Evolutionary conservation across 2,113 vertebrate genomes (phyloP).

Genomic region (Melanerpes formicivorus): DNA sequence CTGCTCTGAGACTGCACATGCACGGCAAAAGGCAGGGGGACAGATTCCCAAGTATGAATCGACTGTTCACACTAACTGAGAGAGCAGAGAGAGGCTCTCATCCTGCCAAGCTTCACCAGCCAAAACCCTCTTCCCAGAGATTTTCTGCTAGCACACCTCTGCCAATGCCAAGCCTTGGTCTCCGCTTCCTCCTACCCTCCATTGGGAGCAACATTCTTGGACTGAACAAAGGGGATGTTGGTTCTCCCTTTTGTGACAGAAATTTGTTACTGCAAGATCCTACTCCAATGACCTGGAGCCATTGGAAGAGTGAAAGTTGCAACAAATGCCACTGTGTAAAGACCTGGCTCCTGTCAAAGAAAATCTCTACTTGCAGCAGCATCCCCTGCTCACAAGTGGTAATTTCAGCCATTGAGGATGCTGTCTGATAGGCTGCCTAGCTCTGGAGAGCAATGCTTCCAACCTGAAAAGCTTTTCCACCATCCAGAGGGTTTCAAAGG

Average conservation of each 20-base stretch:
- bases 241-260: neutral
- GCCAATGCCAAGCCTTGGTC: neutral
- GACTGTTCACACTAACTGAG: conserved; percentile 16
- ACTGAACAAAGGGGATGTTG: neutral
- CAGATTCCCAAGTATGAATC: neutral
- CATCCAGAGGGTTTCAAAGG: conserved; percentile 32
- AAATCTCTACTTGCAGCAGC: neutral
- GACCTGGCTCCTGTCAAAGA: neutral
- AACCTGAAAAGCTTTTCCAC: neutral
- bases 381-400: neutral
- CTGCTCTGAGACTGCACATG: conserved; percentile 3
- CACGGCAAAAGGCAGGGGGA: neutral
- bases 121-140: neutral
- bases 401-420: conserved; percentile 2
- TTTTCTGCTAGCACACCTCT: neutral
- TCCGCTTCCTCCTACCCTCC: neutral
- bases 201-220: neutral
- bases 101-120: conserved; percentile 11
- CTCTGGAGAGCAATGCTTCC: neutral
- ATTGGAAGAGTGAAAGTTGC: neutral
- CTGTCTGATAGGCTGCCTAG: neutral
- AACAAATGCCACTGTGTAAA: neutral
- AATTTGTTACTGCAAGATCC: neutral
- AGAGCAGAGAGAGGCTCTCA: neutral
- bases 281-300: neutral